phyloP scores from a whole-genome alignment of 2,888 invertebrate species.

The Pyralis farinalis region DNA sequence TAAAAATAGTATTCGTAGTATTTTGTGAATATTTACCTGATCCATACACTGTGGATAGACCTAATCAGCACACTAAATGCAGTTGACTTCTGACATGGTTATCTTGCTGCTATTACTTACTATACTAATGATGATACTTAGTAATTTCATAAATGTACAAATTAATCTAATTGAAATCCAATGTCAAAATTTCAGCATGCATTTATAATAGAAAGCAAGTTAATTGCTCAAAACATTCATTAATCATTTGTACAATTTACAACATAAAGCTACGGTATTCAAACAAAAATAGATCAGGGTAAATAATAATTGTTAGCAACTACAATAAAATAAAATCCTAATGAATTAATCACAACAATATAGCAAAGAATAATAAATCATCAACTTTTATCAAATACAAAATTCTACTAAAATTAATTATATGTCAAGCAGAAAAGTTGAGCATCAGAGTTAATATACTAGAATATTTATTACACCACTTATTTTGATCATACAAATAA shows the following conservation, averaged over 20 bases:
- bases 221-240: slow-evolving; percentile 35
- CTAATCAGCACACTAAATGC: slow-evolving; percentile 20
- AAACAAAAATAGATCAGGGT: slow-evolving; percentile 33
- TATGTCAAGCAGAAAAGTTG: slow-evolving; percentile 65
- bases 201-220: slow-evolving; percentile 43
- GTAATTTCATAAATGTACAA: slow-evolving; percentile 4
- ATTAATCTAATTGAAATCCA: slow-evolving; percentile 13
- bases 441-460: slow-evolving; percentile 63
- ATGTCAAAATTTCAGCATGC: slow-evolving; percentile 43
- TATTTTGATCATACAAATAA: slow-evolving; percentile 60
- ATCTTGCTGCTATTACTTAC: slow-evolving; percentile 13
- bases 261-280: slow-evolving; percentile 42
- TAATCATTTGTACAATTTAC: slow-evolving; percentile 31
- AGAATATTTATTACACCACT: slow-evolving; percentile 43
- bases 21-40: slow-evolving; percentile 25
- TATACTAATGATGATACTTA: slow-evolving; percentile 14
- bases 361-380: slow-evolving; percentile 52
- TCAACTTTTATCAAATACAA: slow-evolving; percentile 38
- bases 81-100: slow-evolving; percentile 27
- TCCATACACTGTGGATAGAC: slow-evolving; percentile 24
- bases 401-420: slow-evolving; percentile 48
- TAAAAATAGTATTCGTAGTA: slow-evolving; percentile 11
- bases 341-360: slow-evolving; percentile 43
- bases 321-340: slow-evolving; percentile 47
- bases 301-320: slow-evolving; percentile 38